phyloP scores from a whole-genome alignment of 2,113 vertebrate genomes.

The Cichladusa arquata region DNA sequence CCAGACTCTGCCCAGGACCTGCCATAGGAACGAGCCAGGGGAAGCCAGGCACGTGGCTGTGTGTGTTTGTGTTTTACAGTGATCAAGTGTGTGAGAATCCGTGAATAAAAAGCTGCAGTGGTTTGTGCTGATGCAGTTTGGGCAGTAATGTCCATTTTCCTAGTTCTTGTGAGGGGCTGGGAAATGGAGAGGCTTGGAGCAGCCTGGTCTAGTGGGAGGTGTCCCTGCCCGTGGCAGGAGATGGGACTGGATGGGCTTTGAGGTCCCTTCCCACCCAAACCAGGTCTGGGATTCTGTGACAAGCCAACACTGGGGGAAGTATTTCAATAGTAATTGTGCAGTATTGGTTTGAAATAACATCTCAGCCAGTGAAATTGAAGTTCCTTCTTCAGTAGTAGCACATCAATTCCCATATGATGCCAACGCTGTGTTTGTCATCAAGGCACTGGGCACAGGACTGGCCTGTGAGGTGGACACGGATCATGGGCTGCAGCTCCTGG shows the following conservation, averaged over 20 bases:
- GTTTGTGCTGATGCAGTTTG: not conserved
- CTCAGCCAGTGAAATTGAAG: not conserved
- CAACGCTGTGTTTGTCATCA: accelerated
- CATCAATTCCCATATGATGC: accelerated
- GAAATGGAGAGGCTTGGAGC: not conserved
- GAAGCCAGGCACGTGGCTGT: accelerated
- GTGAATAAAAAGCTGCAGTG: too few species aligned
- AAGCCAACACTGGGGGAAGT: not conserved
- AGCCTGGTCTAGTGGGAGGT: not conserved
- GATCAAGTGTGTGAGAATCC: too few species aligned
- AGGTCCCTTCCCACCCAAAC: not conserved
- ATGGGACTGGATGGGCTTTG: not conserved
- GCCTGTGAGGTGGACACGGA: accelerated
- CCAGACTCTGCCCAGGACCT: not conserved
- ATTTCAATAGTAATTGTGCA: not conserved
- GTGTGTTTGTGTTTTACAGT: accelerated
- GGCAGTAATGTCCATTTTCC: accelerated
- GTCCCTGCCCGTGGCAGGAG: not conserved
- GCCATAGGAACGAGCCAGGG: accelerated
- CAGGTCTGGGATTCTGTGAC: not conserved
- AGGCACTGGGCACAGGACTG: not conserved
- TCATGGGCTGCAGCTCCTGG: not conserved
- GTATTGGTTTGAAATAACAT: not conserved
- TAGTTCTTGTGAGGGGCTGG: accelerated
- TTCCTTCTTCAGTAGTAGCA: not conserved